These are phyloP conservation scores for Emydura subglobosa DNA, from an alignment of 2,113 vertebrate genomes.

Conservation along the genomic window DNA sequence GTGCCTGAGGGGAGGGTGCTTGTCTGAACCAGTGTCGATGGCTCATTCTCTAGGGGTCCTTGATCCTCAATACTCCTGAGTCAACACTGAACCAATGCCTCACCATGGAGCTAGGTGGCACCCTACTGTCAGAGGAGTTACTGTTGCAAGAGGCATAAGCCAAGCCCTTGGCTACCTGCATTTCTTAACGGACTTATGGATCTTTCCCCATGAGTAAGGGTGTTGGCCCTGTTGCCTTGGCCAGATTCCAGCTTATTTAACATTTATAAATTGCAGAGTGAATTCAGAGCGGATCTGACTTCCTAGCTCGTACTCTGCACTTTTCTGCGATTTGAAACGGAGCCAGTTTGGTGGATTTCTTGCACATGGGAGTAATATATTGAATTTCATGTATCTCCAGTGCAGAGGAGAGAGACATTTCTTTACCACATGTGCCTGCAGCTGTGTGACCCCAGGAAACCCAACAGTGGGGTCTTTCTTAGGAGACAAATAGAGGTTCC, in stretches of 20 bases:
- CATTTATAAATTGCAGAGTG: neutral
- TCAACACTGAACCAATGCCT: accelerated
- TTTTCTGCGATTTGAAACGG: constrained; percentile 49
- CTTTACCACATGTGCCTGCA: constrained; percentile 77
- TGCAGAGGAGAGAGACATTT: constrained; percentile 62
- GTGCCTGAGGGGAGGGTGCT: neutral
- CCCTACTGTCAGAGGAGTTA: accelerated
- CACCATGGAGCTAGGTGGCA: accelerated
- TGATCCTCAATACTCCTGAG: accelerated
- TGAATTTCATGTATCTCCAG: constrained; percentile 70
- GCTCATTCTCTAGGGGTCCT: neutral
- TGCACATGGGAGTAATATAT: constrained; percentile 75
- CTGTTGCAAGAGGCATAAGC: accelerated
- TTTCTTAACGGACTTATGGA: neutral
- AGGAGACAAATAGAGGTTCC: constrained; percentile 52
- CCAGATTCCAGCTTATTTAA: neutral
- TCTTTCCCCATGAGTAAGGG: neutral
- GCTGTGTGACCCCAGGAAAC: constrained; percentile 78
- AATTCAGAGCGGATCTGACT: constrained; percentile 3
- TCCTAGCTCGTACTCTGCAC: neutral
- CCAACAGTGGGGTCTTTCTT: constrained; percentile 71
- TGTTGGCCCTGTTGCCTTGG: accelerated
- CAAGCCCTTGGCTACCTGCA: accelerated
- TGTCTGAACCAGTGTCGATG: neutral
- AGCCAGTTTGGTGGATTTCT: constrained; percentile 64